A percentile compares a stretch with the other conserved stretches of the same genome.
These are phyloP conservation scores for Osmerus eperlanus DNA, from an alignment of 2,113 vertebrate genomes.

Conservation along the genomic window DNA sequence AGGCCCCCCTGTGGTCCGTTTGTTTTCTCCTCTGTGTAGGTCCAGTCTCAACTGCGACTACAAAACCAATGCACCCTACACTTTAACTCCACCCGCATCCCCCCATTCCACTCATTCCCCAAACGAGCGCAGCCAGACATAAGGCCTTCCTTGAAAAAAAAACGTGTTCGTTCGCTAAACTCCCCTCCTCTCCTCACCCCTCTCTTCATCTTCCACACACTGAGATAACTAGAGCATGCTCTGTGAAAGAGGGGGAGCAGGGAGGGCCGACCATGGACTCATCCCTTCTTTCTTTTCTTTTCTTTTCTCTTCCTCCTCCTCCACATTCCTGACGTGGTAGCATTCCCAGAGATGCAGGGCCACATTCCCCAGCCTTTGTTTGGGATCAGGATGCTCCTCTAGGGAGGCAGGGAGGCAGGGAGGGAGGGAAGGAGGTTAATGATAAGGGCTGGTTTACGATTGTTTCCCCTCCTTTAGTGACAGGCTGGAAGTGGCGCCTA, in stretches of 20 bases:
- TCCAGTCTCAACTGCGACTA: too few relatives aligned
- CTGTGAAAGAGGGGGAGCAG: background rate
- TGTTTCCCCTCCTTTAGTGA: slow-evolving; percentile 21
- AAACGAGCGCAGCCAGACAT: slow-evolving; percentile 54
- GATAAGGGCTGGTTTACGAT: slow-evolving; percentile 22
- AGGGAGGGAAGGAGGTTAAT: slow-evolving; percentile 27
- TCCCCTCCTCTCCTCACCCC: slow-evolving; percentile 23
- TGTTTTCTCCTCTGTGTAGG: too few relatives aligned
- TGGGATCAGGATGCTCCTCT: slow-evolving; percentile 26
- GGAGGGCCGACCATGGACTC: slow-evolving; percentile 18
- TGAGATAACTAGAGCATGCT: slow-evolving; percentile 39
- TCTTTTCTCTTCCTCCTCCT: slow-evolving; percentile 19
- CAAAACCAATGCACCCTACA: too few relatives aligned
- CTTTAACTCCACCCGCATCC: background rate
- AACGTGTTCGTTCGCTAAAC: background rate
- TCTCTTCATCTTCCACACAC: slow-evolving; percentile 22
- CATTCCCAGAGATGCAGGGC: slow-evolving; percentile 36
- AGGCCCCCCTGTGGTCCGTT: too few relatives aligned
- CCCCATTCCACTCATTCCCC: slow-evolving; percentile 64
- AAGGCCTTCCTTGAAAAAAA: slow-evolving; percentile 23
- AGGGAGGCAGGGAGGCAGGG: slow-evolving; percentile 8
- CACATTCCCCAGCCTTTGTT: slow-evolving; percentile 56
- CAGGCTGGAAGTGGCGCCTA: background rate
- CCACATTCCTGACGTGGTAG: slow-evolving; percentile 46
- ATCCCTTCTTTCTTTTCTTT: slow-evolving; percentile 31